Evolutionary conservation across 1,140 invertebrate species (phyloP).

Genomic region (Sipha flava): DNA sequence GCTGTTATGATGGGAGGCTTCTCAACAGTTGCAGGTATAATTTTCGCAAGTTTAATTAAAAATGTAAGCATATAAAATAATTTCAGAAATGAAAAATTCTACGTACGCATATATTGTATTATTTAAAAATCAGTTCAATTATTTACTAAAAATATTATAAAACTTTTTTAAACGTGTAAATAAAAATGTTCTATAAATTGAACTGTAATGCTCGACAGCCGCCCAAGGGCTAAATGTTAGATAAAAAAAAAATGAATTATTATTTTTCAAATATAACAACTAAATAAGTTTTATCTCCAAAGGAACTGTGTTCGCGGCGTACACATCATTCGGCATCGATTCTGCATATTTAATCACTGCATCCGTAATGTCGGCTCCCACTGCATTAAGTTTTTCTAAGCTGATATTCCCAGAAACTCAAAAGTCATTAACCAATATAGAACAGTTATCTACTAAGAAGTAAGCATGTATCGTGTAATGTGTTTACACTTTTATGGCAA

Average conservation of each 20-base stretch:
- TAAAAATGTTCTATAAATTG: no score
- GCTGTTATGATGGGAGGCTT: conserved; percentile 89
- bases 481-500: no score
- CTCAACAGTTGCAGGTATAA: conserved; percentile 80
- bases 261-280: not conserved
- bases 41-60: no score
- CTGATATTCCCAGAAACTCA: conserved; percentile 84
- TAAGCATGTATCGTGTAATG: conserved; percentile 42
- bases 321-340: conserved; percentile 81
- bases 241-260: no score
- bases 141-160: no score
- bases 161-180: no score
- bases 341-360: conserved; percentile 76
- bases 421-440: conserved; percentile 57
- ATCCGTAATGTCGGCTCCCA: conserved; percentile 90
- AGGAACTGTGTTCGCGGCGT: conserved; percentile 83
- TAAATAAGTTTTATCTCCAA: not conserved
- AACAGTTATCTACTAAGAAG: conserved; percentile 56
- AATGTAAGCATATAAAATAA: no score
- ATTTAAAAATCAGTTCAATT: no score
- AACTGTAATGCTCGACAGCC: no score
- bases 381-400: conserved; percentile 80
- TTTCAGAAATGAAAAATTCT: no score
- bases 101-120: no score
- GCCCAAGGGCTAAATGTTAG: no score